Evolutionary conservation across 2,888 invertebrate genomes (phyloP).

Genomic region (Escarpia spicata): DNA sequence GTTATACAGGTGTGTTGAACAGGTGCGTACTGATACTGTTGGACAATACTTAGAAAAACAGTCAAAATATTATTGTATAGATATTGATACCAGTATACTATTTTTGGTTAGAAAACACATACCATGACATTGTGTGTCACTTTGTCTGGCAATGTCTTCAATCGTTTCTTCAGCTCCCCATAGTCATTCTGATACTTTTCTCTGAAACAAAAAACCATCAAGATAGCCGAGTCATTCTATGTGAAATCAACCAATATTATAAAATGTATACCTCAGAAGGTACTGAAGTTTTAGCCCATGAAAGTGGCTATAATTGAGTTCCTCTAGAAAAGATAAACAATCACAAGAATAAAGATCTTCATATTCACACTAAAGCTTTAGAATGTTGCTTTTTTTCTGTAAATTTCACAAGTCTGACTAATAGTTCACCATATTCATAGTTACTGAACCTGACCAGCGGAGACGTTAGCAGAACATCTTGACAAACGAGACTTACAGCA

Average conservation of each 20-base stretch:
- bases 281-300: not conserved
- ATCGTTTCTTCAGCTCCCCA: slow-evolving; percentile 59
- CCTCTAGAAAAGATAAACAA: not conserved
- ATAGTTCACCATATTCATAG: not conserved
- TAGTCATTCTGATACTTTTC: slow-evolving; percentile 71
- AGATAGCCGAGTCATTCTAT: not conserved
- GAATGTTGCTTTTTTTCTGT: not conserved
- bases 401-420: not conserved
- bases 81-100: not conserved
- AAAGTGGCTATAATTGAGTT: not conserved
- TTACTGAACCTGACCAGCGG: not conserved
- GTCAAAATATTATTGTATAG: not conserved
- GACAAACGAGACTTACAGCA: slow-evolving; percentile 47
- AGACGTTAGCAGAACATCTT: not conserved
- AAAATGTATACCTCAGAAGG: not conserved
- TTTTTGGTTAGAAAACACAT: slow-evolving; percentile 32
- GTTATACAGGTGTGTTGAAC: too few species aligned
- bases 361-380: not conserved
- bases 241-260: not conserved
- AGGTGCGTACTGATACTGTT: too few species aligned
- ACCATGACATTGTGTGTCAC: slow-evolving; percentile 75
- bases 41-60: too few species aligned
- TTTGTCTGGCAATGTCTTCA: slow-evolving; percentile 71
- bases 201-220: slow-evolving; percentile 44
- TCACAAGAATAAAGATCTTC: not conserved